Evolutionary conservation across 2,113 vertebrate genomes (phyloP), one percentile per base, ranked within the genome.

Genomic region (Rafetus swinhoei): DNA sequence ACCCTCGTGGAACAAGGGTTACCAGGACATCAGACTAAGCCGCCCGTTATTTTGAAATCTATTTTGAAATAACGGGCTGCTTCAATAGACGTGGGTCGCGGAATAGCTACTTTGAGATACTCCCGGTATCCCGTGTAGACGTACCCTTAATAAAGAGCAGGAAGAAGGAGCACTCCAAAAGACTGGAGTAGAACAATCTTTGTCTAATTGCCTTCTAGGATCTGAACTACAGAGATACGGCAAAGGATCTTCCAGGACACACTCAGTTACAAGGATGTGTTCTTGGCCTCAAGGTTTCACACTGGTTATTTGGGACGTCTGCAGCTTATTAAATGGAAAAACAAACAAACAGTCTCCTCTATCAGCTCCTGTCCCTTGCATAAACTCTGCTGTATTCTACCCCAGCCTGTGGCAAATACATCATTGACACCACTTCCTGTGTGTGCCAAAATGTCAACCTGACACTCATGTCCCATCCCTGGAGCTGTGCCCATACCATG

Each of bases 121-220:
- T 45, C 45, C 45, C 45, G 45, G 45, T 45, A 45, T 45, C 45
- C 45, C 45, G 45, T 45, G 45, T 45, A 45, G 45, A 45, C 45
- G 6, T 45, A 45, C 45, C 45, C 45, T 45, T 97, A 95, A 96
- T 94, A 92, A 97, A 96, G 95, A 35, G 55, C 93, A 90, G 94
- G 88, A 59, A 0, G 1, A 89, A 93, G 88, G 24, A 95, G 80
- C 0, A 1, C 84, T 55, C 90, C 4, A 0, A 89, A 86, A 87
- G 88, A 6, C 79, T 81, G 93, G 91, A 94, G 85, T 87, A 90
- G 86, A 59, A 90, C 57, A 1, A 81, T 93, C 94, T 95, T 93
- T 94, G 90, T 93, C 94, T 97, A 95, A 96, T 95, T 94, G 21
- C 91, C 81, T 79, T 97, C 95, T 95, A 69, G 10, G 85, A 90